Base-by-base conservation (phyloP, 2,888 invertebrate species). In the Erynnis tages region DNA sequence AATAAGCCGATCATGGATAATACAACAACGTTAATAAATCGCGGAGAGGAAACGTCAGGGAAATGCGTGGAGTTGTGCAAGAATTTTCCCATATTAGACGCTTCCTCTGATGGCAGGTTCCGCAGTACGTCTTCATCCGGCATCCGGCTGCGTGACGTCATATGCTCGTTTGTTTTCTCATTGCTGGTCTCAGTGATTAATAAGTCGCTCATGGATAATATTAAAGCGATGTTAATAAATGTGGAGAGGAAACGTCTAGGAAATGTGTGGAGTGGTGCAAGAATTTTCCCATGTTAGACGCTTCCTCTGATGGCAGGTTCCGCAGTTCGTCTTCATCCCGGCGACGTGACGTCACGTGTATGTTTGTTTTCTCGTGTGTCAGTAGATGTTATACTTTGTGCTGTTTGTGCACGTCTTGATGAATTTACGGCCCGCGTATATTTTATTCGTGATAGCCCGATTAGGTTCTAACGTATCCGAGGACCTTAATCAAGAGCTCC, bases 81-180 rank as follows among this genome's bases (percentile, higher is more conserved):
- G 60, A 64, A 58, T 65, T 63, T 68, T 65, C 67, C 66, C 66
- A 66, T 67, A 62, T 56, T 54, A 49, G 53, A 56, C 45, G 45
- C 54, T 59, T 59, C 57, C 61, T 61, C 21, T 44, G 41, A 37
- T 10, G 48, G 40, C 34, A 21, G 37, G 32, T 43, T 54, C 41
- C 40, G 52, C 17, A 25, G 55, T 43, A 34, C 25, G 30, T 55
- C 35, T 46, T 41, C 54, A 54, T 54, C 54, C 60, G 58, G 54
- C 46, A 40, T 54, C 54, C 60, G 58, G 54, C 46, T 37, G 6
- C 49, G 35, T 50, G 44, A 45, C 54, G 55, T 50, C 53, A 54
- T 40, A 46, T n/a, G 16, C 10, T 17, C 8, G 17, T 17, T 35
- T 2, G 34, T 16, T 34, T 16, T 34, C 3, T 6, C 16, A 17